phyloP scores from a whole-genome alignment of 2,797 vertebrate species.

The Taeniopygia guttata region DNA sequence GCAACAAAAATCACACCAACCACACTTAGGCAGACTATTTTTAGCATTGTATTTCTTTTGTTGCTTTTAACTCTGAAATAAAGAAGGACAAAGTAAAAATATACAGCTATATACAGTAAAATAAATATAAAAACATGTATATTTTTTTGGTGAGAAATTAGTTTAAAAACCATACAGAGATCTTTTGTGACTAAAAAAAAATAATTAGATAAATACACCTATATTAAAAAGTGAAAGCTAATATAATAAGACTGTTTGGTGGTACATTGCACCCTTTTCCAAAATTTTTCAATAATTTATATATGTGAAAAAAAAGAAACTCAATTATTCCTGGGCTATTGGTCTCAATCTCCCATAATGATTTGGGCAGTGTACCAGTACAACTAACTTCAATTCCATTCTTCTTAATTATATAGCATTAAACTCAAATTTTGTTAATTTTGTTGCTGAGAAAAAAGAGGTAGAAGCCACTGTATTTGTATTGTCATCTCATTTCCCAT shows the following conservation, averaged over 20 bases:
- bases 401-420: slow-evolving; percentile 76
- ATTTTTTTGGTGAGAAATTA: neutral
- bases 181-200: neutral
- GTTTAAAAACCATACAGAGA: neutral
- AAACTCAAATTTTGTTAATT: slow-evolving; percentile 67
- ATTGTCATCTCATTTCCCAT: slow-evolving; percentile 55
- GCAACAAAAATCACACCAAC: neutral
- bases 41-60: neutral
- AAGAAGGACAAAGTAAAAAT: neutral
- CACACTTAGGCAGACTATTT: neutral
- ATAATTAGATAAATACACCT: neutral
- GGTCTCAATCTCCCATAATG: slow-evolving; percentile 69
- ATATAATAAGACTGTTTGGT: neutral
- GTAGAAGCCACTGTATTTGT: slow-evolving; percentile 33
- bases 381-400: slow-evolving; percentile 62
- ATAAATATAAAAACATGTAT: neutral
- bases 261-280: neutral
- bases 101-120: neutral
- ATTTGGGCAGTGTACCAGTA: slow-evolving; percentile 67
- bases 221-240: slow-evolving; percentile 27
- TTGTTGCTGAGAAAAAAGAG: slow-evolving; percentile 2
- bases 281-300: slow-evolving; percentile 49
- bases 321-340: slow-evolving; percentile 66
- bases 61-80: neutral
- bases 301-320: slow-evolving; percentile 44